Evolutionary conservation across 2,888 invertebrate genomes (phyloP).

Genomic region (Entomobrya multifasciata): DNA sequence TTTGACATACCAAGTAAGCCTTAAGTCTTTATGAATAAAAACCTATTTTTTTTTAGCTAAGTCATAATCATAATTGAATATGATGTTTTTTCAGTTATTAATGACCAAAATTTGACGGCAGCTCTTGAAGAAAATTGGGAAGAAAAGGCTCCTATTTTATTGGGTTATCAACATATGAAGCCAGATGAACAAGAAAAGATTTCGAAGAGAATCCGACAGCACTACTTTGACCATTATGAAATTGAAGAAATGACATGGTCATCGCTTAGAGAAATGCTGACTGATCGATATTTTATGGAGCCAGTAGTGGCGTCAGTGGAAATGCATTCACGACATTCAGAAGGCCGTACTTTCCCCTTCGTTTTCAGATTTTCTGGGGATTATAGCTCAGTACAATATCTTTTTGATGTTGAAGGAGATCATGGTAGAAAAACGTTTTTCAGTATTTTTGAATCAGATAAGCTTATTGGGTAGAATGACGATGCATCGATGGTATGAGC

Average conservation of each 20-base stretch:
- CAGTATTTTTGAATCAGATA: too few relatives aligned
- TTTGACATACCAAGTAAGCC: constrained; percentile 43
- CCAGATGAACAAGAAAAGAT: neutral
- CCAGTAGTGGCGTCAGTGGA: constrained; percentile 30
- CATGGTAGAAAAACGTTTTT: constrained; percentile 37
- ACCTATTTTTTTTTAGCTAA: too few relatives aligned
- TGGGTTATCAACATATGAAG: constrained; percentile 42
- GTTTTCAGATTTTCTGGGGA: constrained; percentile 61
- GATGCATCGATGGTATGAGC: too few relatives aligned
- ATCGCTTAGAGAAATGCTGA: constrained; percentile 38
- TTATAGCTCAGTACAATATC: constrained; percentile 5
- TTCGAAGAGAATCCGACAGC: constrained; percentile 32
- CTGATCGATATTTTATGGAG: constrained; percentile 53
- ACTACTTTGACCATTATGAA: constrained; percentile 54
- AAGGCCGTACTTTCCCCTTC: constrained; percentile 44
- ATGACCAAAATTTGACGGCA: constrained; percentile 25
- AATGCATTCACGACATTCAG: constrained; percentile 41
- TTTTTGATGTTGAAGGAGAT: constrained; percentile 49
- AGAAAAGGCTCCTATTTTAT: constrained; percentile 26
- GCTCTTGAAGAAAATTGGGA: constrained; percentile 42
- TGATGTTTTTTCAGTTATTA: constrained; percentile 47
- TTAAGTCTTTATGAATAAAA: too few relatives aligned
- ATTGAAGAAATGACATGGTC: constrained; percentile 56
- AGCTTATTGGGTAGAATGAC: too few relatives aligned
- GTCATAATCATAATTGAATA: too few relatives aligned